Base-by-base conservation (phyloP, 2,113 vertebrate genomes). In the Puffinus mauretanicus region DNA sequence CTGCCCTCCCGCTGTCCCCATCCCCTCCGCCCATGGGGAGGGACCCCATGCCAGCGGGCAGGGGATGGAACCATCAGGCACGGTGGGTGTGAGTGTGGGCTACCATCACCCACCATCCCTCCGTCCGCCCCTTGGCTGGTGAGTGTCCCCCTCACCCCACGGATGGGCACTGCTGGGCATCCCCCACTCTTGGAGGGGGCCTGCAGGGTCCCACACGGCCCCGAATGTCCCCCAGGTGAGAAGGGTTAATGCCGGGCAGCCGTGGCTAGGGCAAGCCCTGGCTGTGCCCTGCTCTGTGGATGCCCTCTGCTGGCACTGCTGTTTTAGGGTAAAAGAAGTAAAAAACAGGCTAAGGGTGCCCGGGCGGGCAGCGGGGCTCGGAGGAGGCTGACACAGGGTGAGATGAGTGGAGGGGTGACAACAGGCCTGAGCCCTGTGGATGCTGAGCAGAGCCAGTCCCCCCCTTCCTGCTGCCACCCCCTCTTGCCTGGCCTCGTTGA, bases 361-460 rank as follows among this genome's bases (percentile, higher is more conserved):
- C 52, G 29, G n/a, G 38, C 8, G 6, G 16, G 27, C 72, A 71
- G 38, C 60, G 34, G 19, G 29, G 38, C 72, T 72, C 46, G 25
- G 26, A 42, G 15, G 27, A 8, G 14, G 36, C 42, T 29, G 13
- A 9, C 0, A 0, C 18, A 73, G 40, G 36, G 20, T 7, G n/a
- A 66, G 51, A 17, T 7, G 25, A 46, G 13, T 3, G 2, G 19
- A 4, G 8, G 9, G 12, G 9, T 78, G 57, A 52, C 29, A 65
- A 38, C 0, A 2, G 36, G 3, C 11, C 27, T 0, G 0, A 81
- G n/a, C 7, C 32, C 40, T 64, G n/a, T 30, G 32, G 32, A 14
- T 40, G 27, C 65, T 3, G 7, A 77, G n/a, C 61, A 94, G 70
- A 62, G 8, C n/a, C 14, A 8, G 14, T 27, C 1, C 10, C 16